These are phyloP conservation scores for Daktulosphaira vitifoliae DNA, from an alignment of 1,140 invertebrate species.

Conservation along the genomic window DNA sequence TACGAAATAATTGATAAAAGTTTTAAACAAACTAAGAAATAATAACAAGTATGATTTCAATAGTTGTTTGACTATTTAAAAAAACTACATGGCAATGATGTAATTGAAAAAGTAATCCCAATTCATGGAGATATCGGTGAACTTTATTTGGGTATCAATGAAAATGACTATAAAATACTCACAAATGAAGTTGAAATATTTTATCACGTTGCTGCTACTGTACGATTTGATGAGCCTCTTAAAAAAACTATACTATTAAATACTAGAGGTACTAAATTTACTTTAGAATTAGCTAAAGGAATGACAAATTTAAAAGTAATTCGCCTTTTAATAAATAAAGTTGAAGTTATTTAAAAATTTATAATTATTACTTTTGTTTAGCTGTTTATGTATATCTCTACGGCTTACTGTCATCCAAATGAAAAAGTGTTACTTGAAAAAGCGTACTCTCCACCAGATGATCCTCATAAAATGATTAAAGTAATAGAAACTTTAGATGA, in stretches of 20 bases:
- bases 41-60: constrained; percentile 46
- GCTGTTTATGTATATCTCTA: constrained; percentile 76
- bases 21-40: too few species aligned
- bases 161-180: constrained; percentile 56
- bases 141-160: constrained; percentile 46
- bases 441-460: constrained; percentile 69
- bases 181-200: constrained; percentile 67
- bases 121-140: constrained; percentile 51
- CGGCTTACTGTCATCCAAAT: constrained; percentile 84
- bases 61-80: constrained; percentile 53
- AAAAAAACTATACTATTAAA: constrained; percentile 56
- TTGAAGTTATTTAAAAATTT: neutral
- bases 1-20: too few species aligned
- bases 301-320: constrained; percentile 46
- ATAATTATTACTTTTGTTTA: constrained; percentile 40
- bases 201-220: constrained; percentile 58
- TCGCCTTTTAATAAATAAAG: neutral
- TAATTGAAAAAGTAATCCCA: constrained; percentile 52
- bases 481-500: constrained; percentile 80
- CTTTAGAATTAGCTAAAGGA: constrained; percentile 46
- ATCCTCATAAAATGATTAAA: constrained; percentile 83
- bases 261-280: constrained; percentile 52
- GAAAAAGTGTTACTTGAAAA: constrained; percentile 62
- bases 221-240: constrained; percentile 57
- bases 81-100: constrained; percentile 50